Conservation (phyloP, 2,113 vertebrate genomes). For the Mandrillus leucophaeus region DNA sequence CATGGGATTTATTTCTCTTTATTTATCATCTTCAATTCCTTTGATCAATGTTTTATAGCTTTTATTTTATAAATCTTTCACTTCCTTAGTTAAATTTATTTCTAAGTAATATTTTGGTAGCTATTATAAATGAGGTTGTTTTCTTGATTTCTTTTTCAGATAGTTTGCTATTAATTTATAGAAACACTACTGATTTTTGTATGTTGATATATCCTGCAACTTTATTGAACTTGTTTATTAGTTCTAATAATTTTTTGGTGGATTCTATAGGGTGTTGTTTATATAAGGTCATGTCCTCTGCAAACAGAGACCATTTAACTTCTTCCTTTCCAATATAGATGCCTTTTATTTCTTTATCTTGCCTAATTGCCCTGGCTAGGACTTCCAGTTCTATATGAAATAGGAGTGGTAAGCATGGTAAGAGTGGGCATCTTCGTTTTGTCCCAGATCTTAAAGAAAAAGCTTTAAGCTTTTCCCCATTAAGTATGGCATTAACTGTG, state of each 20-base stretch:
- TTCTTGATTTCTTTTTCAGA: neutral
- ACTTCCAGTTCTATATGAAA: neutral
- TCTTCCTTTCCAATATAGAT: neutral
- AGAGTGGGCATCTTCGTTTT: neutral
- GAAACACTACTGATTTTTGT: neutral
- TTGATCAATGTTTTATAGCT: neutral
- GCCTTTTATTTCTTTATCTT: neutral
- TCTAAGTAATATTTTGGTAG: neutral
- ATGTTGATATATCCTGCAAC: neutral
- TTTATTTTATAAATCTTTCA: neutral
- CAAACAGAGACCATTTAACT: neutral
- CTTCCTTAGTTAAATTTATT: neutral
- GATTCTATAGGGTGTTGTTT: neutral
- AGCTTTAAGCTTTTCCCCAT: neutral
- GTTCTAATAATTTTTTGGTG: neutral
- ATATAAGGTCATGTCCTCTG: neutral
- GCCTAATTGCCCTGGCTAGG: neutral
- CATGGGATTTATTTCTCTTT: neutral
- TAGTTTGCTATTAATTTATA: neutral
- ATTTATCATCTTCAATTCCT: neutral
- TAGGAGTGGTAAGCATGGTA: neutral
- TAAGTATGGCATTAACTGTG: neutral
- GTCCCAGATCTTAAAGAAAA: neutral
- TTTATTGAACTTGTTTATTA: neutral
- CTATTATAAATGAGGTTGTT: neutral